Base-by-base conservation (phyloP, 2,113 vertebrate genomes). In the Leucosticte australis region DNA sequence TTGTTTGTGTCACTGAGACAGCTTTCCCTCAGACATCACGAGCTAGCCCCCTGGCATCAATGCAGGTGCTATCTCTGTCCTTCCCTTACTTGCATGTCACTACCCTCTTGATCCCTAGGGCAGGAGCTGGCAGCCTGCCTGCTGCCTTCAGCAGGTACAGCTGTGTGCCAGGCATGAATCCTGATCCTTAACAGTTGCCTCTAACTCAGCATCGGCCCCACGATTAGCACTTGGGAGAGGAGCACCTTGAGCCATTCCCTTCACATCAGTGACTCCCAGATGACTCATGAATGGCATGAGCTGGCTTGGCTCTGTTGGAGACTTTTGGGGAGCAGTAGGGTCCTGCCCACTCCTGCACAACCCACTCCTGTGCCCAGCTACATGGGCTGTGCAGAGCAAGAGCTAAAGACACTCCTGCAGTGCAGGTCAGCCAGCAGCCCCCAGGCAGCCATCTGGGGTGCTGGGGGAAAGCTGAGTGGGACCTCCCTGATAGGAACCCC, bases 351-450 rank as follows among this genome's bases (percentile, higher is more conserved):
- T 71, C 44, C 67, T 76, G 67, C 63, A 59, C 35, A n/a, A 10
- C 11, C 31, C 3, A 1, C 28, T 79, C n/a, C 56, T 0, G 0
- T 28, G 28, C n/a, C 56, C 1, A 0, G 44, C 60, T 31, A 17
- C 1, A 0, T 8, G 44, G 31, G 24, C 3, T 71, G 52, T 65
- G 39, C 46, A 35, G 28, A 42, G 49, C 24, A 41, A 64, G 65
- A 33, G 70, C 11, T 52, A 26, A n/a, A 73, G 76, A 55, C 21
- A n/a, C 14, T 37, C 26, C 46, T n/a, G 73, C 42, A 31, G 63
- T 2, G 22, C 15, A 21, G 77, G 41, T 62, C 47, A 62, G 68
- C 19, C 74, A 65, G 69, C 35, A 70, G 16, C 37, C n/a, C 27
- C 53, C 39, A 31, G 50, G 47, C 37, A 73, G 42, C 39, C 13